Evolutionary conservation across 2,113 vertebrate genomes (phyloP).

Genomic region (Hippoglossus stenolepis): DNA sequence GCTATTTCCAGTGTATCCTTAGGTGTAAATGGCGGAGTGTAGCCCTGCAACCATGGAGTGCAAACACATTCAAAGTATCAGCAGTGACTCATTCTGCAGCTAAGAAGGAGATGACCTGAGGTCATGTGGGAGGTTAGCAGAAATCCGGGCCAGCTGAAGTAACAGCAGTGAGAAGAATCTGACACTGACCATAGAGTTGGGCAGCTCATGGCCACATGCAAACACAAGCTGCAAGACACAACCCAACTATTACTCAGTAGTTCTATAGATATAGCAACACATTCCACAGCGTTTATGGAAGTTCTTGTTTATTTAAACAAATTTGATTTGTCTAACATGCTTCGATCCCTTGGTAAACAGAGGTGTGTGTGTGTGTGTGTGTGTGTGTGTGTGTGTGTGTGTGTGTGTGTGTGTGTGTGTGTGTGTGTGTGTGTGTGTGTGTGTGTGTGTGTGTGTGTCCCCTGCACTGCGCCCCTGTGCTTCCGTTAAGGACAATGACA

Average conservation of each 20-base stretch:
- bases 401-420: too few relatives aligned
- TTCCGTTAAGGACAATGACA: background rate
- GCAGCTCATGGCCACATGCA: background rate
- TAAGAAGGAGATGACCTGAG: constrained; percentile 3
- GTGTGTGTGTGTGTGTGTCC: background rate
- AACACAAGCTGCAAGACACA: constrained; percentile 12
- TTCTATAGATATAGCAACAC: background rate
- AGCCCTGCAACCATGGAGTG: constrained; percentile 4
- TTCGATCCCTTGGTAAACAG: background rate
- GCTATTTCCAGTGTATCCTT: constrained; percentile 47
- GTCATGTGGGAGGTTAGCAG: constrained; percentile 22
- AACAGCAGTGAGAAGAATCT: constrained; percentile 42
- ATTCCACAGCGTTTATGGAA: background rate
- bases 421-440: too few relatives aligned
- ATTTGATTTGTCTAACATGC: background rate
- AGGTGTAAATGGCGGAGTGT: constrained; percentile 16
- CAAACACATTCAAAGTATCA: background rate
- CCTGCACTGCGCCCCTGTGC: constrained; percentile 32
- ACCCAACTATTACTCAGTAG: background rate
- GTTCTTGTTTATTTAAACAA: background rate
- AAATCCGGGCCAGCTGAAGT: constrained; percentile 16
- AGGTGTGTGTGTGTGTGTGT: background rate
- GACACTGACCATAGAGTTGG: constrained; percentile 18
- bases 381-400: too few relatives aligned
- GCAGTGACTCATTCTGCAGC: constrained; percentile 40